Base-by-base conservation (phyloP, 2,888 invertebrate genomes). In the Tinea trinotella region DNA sequence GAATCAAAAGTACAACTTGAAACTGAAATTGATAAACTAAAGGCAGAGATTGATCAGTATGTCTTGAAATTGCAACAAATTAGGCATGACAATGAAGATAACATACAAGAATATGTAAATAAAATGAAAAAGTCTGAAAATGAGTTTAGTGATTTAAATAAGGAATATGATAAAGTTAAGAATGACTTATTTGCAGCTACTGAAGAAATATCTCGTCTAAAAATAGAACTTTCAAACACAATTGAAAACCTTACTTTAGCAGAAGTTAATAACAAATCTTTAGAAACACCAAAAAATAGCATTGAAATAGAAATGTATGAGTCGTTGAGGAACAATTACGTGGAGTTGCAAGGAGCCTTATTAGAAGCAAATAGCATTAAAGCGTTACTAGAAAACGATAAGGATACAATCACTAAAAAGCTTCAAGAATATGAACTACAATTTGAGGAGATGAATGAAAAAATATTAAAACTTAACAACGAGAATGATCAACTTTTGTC, bases 401-500 rank as follows among this genome's bases (percentile, higher is more conserved):
- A 74, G 55, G 57, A 62, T 49, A 63, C 66, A 53, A 55, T 73
- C n/a, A 17, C 57, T n/a, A 55, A 63, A 36, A 67, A 66, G 56
- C 57, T 62, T 10, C 58, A 59, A 24, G 61, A 65, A 35, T 68
- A 71, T 60, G 63, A 70, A 55, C 58, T 63, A 20, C 64, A 73
- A 64, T 68, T 80, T 49, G 59, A 60, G n/a, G 74, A 78, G 46
- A 59, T 85, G 9, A 74, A 74, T 57, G 58, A 58, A 30, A 80
- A 78, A 60, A 59, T 82, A 12, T 63, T 70, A 59, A 70, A 80
- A 52, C 64, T 87, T 20, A 83, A 85, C 60, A 62, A 66, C 54
- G 80, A 84, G 70, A 82, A 82, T 66, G 78, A 85, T 62, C 72
- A 72, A 61, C 66, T 87, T 54, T 60, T 87, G 7, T 83, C 84